Evolutionary conservation across 2,113 vertebrate genomes (phyloP).

Genomic region (Dipodomys ordii): DNA sequence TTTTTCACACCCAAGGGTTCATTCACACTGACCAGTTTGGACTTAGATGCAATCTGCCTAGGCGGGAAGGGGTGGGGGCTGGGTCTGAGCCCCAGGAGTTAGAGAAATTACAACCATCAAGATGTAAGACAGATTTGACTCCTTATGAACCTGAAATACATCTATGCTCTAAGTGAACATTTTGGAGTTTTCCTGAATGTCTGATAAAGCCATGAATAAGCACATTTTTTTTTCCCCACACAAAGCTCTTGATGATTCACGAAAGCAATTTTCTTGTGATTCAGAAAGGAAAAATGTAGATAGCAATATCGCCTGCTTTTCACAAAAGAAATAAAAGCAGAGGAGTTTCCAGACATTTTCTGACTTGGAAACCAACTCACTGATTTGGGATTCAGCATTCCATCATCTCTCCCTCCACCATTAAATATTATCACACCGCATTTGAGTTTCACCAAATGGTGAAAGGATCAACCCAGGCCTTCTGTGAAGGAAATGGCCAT

Average conservation of each 20-base stretch:
- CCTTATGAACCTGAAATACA: neutral
- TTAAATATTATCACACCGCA: too few relatives aligned
- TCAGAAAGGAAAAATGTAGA: neutral
- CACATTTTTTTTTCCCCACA: neutral
- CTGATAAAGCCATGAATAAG: neutral
- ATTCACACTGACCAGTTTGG: neutral
- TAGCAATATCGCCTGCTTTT: neutral
- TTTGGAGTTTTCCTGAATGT: neutral
- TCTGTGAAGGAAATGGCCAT: neutral
- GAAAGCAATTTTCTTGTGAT: constrained; percentile 25
- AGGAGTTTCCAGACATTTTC: constrained; percentile 8
- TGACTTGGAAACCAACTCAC: neutral
- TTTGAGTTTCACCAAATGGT: neutral
- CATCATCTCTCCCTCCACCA: neutral
- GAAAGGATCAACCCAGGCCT: neutral
- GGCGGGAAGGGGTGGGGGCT: too few relatives aligned
- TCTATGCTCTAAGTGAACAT: neutral
- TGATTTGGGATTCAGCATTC: neutral
- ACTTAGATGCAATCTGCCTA: neutral
- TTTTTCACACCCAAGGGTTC: neutral
- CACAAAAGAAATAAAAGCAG: constrained; percentile 18
- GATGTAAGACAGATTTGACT: neutral
- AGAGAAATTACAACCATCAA: neutral
- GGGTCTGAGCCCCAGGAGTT: neutral
- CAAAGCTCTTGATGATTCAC: neutral